These are phyloP conservation scores for Falco cherrug DNA, from an alignment of 2,797 vertebrate species.

Conservation along the genomic window DNA sequence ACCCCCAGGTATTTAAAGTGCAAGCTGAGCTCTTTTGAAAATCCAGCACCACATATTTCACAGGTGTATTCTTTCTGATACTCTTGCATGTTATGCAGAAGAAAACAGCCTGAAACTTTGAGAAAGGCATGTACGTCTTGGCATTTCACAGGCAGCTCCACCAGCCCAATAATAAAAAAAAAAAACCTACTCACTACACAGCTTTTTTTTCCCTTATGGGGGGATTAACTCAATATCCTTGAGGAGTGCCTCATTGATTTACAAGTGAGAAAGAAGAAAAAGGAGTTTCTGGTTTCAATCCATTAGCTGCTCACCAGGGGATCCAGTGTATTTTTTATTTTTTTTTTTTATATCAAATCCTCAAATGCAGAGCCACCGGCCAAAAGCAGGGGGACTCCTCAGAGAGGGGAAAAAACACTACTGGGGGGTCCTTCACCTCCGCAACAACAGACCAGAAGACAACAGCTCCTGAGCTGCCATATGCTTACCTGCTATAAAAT, in stretches of 20 bases:
- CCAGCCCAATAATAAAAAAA: neutral
- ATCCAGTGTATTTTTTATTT: neutral
- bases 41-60: neutral
- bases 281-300: constrained; percentile 24
- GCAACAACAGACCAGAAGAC: neutral
- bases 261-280: constrained; percentile 19
- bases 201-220: neutral
- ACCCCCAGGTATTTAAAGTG: neutral
- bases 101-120: neutral
- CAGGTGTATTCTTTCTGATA: neutral
- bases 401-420: neutral
- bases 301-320: neutral
- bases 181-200: neutral
- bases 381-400: neutral
- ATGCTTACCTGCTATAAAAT: neutral
- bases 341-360: neutral
- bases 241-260: constrained; percentile 16
- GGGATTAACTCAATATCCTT: neutral
- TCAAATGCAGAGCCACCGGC: neutral
- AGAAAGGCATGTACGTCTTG: neutral
- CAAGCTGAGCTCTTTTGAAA: constrained; percentile 43
- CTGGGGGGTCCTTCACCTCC: neutral
- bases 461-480: neutral
- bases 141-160: neutral
- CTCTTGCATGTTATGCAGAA: neutral